Percentiles rank a stretch among this genome's conserved stretches.
Evolutionary conservation across 2,113 vertebrate species (phyloP).

Genomic region (Rhinopithecus roxellana): DNA sequence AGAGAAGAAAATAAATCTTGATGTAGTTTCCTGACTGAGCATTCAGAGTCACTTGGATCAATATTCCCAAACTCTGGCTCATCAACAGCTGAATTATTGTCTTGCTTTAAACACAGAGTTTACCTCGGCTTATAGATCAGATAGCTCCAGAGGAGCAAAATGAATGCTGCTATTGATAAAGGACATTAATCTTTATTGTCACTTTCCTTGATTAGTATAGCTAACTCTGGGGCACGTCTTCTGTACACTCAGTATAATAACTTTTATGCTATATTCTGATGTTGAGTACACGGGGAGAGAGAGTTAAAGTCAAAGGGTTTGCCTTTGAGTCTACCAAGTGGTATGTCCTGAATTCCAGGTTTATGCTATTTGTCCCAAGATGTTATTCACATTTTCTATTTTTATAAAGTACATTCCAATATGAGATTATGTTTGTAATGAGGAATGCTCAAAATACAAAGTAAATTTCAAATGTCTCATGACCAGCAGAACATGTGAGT

Average conservation of each 20-base stretch:
- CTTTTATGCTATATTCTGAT: neutral
- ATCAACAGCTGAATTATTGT: constrained; percentile 13
- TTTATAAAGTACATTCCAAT: neutral
- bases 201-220: constrained; percentile 14
- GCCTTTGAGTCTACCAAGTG: neutral
- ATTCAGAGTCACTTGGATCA: neutral
- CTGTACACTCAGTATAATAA: neutral
- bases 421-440: constrained; percentile 35
- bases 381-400: neutral
- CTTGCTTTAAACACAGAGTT: neutral
- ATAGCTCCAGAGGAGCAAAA: neutral
- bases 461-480: neutral
- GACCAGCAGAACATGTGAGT: neutral
- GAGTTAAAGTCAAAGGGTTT: constrained; percentile 20
- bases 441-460: neutral
- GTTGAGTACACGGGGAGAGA: neutral
- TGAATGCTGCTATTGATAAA: neutral
- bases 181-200: constrained; percentile 29
- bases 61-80: neutral
- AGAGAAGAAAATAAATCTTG: neutral
- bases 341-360: neutral
- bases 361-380: constrained; percentile 36
- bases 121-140: neutral
- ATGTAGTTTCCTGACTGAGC: neutral
- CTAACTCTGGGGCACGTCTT: neutral